A percentile compares a stretch with the other conserved stretches of the same genome.
phyloP scores from a whole-genome alignment of 2,113 vertebrate genomes.

The Aphyosemion australe region DNA sequence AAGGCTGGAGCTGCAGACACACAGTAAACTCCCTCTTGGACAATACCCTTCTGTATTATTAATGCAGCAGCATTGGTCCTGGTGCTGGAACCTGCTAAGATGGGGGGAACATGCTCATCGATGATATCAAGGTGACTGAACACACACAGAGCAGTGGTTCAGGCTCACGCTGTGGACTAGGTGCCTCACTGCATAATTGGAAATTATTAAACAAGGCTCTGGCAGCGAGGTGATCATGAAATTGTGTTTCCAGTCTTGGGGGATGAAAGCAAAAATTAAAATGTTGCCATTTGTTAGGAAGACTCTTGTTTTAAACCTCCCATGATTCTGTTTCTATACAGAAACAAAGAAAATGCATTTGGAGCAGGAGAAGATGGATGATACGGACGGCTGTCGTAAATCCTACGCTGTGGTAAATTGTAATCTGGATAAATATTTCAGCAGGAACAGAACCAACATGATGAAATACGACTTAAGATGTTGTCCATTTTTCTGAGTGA shows the following conservation, averaged over 20 bases:
- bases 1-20: constrained; percentile 58
- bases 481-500: constrained; percentile 34
- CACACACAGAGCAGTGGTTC: constrained; percentile 64
- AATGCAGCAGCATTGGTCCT: constrained; percentile 69
- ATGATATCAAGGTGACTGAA: constrained; percentile 79
- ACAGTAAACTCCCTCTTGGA: constrained; percentile 76
- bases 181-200: constrained; percentile 76
- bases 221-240: constrained; percentile 72
- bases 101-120: constrained; percentile 67
- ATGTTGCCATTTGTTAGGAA: constrained; percentile 68
- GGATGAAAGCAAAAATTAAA: constrained; percentile 71
- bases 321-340: constrained; percentile 72
- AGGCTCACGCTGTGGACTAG: constrained; percentile 65
- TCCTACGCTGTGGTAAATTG: constrained; percentile 69
- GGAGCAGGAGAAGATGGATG: constrained; percentile 62
- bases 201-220: constrained; percentile 78
- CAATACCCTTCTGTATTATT: constrained; percentile 79
- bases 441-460: constrained; percentile 51
- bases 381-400: constrained; percentile 55
- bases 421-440: constrained; percentile 74
- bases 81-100: constrained; percentile 70
- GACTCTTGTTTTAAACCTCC: constrained; percentile 69
- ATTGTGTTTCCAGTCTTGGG: constrained; percentile 76
- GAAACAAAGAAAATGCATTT: constrained; percentile 77
- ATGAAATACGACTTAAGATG: constrained; percentile 38